Conservation (phyloP, 1,140 invertebrate species). For the Linepithema humile region DNA sequence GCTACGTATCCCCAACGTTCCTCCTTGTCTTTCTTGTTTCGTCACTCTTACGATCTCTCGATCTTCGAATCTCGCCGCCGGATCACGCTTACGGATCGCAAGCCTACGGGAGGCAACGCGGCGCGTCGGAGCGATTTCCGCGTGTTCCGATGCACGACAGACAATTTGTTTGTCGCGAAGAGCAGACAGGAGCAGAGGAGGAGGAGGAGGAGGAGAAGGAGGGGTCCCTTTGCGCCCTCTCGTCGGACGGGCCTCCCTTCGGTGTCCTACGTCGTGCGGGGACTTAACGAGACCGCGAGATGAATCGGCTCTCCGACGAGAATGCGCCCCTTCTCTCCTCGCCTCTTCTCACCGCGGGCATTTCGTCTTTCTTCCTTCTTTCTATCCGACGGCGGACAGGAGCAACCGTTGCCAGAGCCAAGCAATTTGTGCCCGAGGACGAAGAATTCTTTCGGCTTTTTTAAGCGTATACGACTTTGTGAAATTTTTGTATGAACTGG, state of each 20-base stretch:
- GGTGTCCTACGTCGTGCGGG: slow-evolving; percentile 50
- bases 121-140: slow-evolving; percentile 59
- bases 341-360: slow-evolving; percentile 1
- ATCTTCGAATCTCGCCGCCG: slow-evolving; percentile 54
- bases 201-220: not conserved
- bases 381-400: slow-evolving; percentile 51
- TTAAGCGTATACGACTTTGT: slow-evolving; percentile 1
- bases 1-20: slow-evolving; percentile 47
- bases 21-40: slow-evolving; percentile 51
- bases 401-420: slow-evolving; percentile 48
- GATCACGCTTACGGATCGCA: slow-evolving; percentile 17
- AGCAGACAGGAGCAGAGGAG: slow-evolving; percentile 18
- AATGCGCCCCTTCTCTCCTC: slow-evolving; percentile 49
- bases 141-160: slow-evolving; percentile 60
- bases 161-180: slow-evolving; percentile 70
- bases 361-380: slow-evolving; percentile 12
- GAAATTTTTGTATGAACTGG: slow-evolving; percentile 49
- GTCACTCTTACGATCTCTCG: slow-evolving; percentile 37
- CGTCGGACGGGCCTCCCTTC: slow-evolving; percentile 25
- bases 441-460: slow-evolving; percentile 60
- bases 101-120: slow-evolving; percentile 7
- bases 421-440: slow-evolving; percentile 68
- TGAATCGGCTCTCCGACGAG: slow-evolving; percentile 68
- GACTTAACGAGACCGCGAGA: slow-evolving; percentile 74
- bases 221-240: slow-evolving; percentile 55